phyloP scores from a whole-genome alignment of 2,888 invertebrate species.

The Penaeus monodon region DNA sequence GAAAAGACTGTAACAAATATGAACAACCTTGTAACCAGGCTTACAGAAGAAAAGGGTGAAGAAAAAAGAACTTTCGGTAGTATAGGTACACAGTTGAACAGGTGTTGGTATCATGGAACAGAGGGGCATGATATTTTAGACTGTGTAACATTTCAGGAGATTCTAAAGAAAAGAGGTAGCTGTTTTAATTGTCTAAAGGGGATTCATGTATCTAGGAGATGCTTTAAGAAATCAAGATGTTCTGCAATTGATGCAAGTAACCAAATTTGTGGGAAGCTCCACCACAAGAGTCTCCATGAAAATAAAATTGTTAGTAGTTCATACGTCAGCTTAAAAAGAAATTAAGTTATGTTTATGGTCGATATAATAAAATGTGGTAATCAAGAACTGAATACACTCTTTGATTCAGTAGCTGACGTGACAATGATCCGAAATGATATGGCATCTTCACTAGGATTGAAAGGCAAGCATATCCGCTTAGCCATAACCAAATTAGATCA shows the following conservation, averaged over 20 bases:
- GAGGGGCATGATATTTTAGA: background rate
- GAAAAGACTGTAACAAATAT: too few species aligned
- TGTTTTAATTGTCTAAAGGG: background rate
- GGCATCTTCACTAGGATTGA: background rate
- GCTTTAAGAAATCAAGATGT: constrained; percentile 11
- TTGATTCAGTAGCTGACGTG: constrained; percentile 10
- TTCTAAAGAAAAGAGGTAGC: background rate
- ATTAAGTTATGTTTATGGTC: background rate
- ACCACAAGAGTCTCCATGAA: constrained; percentile 16
- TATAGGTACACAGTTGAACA: too few species aligned
- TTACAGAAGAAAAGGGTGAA: too few species aligned
- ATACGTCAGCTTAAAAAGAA: too few species aligned
- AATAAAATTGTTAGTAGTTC: background rate
- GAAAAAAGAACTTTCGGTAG: too few species aligned
- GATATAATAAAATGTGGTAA: constrained; percentile 8
- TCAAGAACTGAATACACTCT: background rate
- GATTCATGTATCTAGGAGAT: background rate
- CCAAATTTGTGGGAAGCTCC: background rate
- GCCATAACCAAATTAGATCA: constrained; percentile 9
- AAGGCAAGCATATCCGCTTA: background rate
- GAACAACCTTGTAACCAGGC: too few species aligned
- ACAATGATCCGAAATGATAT: constrained; percentile 14
- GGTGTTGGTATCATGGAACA: too few species aligned
- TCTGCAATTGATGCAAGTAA: constrained; percentile 4
- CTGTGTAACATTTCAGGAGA: background rate